Conservation (phyloP, 2,888 invertebrate species). For the Megamerina dolium region DNA sequence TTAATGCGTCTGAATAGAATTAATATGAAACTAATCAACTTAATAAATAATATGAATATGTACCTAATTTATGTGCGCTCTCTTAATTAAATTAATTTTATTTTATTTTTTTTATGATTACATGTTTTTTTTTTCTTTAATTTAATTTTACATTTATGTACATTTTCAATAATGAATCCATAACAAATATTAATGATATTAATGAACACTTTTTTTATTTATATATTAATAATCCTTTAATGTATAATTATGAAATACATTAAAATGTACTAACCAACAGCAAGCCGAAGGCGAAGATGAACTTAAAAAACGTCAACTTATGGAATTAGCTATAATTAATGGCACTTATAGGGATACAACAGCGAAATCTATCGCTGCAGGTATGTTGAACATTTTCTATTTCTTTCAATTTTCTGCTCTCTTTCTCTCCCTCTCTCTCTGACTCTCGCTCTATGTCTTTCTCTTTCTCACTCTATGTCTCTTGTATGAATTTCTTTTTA, state of each 20-base stretch:
- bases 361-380: slow-evolving; percentile 78
- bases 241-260: not conserved
- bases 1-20: not conserved
- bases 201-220: not conserved
- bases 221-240: not conserved
- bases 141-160: no score
- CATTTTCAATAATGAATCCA: not conserved
- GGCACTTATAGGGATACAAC: slow-evolving; percentile 98
- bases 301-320: slow-evolving; percentile 97
- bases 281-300: slow-evolving; percentile 99
- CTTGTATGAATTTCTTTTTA: no score
- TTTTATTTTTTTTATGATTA: no score
- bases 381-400: slow-evolving; percentile 51
- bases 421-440: no score
- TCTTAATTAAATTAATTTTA: no score
- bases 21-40: not conserved
- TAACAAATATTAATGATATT: not conserved
- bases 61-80: not conserved
- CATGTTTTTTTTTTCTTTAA: no score
- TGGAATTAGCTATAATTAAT: slow-evolving; percentile 99
- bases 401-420: not conserved
- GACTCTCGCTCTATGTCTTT: no score
- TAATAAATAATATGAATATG: no score
- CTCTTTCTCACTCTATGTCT: no score
- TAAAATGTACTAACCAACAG: slow-evolving; percentile 48